phyloP scores from a whole-genome alignment of 1,140 invertebrate genomes.

The Chironomus striatipennis region DNA sequence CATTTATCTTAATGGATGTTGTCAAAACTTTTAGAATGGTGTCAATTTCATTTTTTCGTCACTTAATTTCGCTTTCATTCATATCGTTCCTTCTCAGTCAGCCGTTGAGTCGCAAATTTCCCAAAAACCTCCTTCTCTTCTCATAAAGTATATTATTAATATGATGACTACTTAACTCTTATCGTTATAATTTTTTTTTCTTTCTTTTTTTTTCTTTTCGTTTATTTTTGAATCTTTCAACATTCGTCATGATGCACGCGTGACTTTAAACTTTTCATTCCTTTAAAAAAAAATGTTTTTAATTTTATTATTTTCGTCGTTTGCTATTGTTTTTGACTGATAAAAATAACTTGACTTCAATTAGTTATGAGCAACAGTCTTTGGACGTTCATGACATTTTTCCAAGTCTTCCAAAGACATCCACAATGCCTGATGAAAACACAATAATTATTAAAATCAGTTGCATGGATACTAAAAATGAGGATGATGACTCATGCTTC shows the following conservation, averaged over 20 bases:
- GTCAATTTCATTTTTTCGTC: too few relatives aligned
- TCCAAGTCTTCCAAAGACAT: slow-evolving; percentile 50
- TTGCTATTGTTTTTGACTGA: neutral
- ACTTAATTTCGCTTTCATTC: too few relatives aligned
- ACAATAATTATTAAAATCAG: neutral
- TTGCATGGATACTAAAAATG: slow-evolving; percentile 2
- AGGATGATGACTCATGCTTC: slow-evolving; percentile 1
- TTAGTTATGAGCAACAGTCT: slow-evolving; percentile 84
- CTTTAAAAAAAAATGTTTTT: neutral
- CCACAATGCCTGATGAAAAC: slow-evolving; percentile 32
- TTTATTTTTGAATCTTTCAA: neutral
- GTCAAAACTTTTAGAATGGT: too few relatives aligned
- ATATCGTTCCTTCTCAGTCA: too few relatives aligned
- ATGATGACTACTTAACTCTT: neutral
- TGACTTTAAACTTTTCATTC: neutral
- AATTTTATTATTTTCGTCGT: neutral
- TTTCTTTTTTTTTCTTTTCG: neutral
- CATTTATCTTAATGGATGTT: too few relatives aligned
- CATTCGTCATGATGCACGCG: neutral
- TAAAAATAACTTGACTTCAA: slow-evolving; percentile 40
- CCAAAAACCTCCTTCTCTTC: too few relatives aligned
- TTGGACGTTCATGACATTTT: slow-evolving; percentile 85
- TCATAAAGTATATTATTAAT: too few relatives aligned
- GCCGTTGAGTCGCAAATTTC: too few relatives aligned
- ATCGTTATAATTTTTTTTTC: neutral